phyloP scores from a whole-genome alignment of 2,797 vertebrate species.

The Cuculus canorus region DNA sequence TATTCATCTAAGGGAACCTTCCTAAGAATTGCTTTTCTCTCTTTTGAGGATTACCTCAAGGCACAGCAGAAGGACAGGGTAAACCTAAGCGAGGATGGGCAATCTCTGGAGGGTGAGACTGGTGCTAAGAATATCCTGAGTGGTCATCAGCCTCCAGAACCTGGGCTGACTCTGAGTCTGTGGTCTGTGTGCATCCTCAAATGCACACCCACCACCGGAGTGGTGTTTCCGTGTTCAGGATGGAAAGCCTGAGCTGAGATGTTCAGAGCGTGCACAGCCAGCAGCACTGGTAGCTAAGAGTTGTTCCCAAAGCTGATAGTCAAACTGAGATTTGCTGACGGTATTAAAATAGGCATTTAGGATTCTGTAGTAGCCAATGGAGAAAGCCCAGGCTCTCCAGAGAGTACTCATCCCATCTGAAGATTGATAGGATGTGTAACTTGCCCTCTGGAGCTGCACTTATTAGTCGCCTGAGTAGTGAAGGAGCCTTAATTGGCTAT shows the following conservation, averaged over 20 bases:
- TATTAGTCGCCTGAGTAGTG: neutral
- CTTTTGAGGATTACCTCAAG: neutral
- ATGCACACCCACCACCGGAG: neutral
- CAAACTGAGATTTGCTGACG: neutral
- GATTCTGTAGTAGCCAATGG: neutral
- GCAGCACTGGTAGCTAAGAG: rapidly evolving
- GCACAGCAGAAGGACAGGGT: neutral
- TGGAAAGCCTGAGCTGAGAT: neutral
- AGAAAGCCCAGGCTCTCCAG: neutral
- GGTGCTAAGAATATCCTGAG: neutral
- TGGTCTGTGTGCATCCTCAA: neutral
- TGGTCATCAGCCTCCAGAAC: neutral
- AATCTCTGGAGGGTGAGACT: neutral
- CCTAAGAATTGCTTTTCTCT: neutral
- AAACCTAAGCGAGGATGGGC: neutral
- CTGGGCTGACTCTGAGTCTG: neutral
- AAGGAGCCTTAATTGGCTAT: neutral
- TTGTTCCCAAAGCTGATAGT: neutral
- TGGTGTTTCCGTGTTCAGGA: neutral
- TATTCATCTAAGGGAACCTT: neutral
- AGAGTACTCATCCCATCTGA: neutral
- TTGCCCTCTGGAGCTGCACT: neutral
- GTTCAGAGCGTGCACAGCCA: rapidly evolving
- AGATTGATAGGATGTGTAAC: neutral
- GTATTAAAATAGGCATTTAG: neutral